These are phyloP conservation scores for Trichonephila clavata DNA, from an alignment of 1,140 invertebrate genomes.

Conservation along the genomic window DNA sequence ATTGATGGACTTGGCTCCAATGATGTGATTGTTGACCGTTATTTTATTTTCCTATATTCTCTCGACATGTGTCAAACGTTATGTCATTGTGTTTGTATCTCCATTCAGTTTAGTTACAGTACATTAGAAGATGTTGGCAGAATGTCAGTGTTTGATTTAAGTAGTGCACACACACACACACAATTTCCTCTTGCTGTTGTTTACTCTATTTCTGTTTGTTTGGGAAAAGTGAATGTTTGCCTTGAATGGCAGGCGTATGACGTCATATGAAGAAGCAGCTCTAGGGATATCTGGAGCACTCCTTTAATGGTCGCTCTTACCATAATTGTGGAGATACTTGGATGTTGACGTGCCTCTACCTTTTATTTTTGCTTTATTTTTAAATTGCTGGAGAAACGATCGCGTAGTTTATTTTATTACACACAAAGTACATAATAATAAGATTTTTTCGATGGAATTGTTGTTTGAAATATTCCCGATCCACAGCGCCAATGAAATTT, in stretches of 20 bases:
- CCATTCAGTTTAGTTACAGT: too few species aligned
- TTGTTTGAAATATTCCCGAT: not conserved
- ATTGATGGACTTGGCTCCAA: too few species aligned
- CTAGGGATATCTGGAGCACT: slow-evolving; percentile 27
- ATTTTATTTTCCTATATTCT: too few species aligned
- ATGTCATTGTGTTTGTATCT: too few species aligned
- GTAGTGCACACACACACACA: too few species aligned
- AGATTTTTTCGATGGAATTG: not conserved
- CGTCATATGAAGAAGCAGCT: slow-evolving; percentile 29
- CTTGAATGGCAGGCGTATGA: slow-evolving; percentile 5
- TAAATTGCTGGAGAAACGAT: not conserved
- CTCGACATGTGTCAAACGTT: too few species aligned
- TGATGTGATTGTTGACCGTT: too few species aligned
- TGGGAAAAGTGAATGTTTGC: not conserved
- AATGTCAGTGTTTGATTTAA: too few species aligned
- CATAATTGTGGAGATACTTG: not conserved
- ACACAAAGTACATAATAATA: not conserved
- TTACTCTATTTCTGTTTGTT: not conserved
- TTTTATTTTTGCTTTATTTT: not conserved
- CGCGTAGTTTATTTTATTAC: not conserved
- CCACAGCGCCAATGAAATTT: not conserved
- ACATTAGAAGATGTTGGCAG: too few species aligned
- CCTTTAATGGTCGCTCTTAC: slow-evolving; percentile 35
- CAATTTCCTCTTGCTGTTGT: not conserved
- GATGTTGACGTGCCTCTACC: slow-evolving; percentile 14